phyloP scores from a whole-genome alignment of 2,113 vertebrate species.

The Ctenodactylus gundi region DNA sequence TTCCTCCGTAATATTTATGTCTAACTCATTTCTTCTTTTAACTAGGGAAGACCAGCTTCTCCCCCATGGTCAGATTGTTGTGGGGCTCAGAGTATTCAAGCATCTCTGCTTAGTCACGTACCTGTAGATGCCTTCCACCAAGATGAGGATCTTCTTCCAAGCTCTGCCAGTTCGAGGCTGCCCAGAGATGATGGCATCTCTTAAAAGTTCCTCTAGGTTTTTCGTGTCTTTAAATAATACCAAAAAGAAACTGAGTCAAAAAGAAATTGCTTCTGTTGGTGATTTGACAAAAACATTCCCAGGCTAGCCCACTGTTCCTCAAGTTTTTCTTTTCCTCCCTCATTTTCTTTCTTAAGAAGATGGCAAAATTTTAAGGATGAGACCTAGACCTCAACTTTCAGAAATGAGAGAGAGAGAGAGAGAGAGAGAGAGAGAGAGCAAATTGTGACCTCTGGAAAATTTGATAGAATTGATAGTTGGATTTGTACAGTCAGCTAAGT shows the following conservation, averaged over 20 bases:
- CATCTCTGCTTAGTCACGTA: conserved; percentile 69
- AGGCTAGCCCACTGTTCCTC: too few relatives aligned
- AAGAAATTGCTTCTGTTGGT: too few relatives aligned
- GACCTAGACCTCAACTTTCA: not conserved
- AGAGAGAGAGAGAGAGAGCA: not conserved
- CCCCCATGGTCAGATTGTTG: not conserved
- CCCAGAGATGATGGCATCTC: conserved; percentile 90
- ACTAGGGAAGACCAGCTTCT: not conserved
- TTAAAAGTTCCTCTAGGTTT: conserved; percentile 91
- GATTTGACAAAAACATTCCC: too few relatives aligned
- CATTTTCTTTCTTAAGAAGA: not conserved
- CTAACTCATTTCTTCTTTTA: not conserved
- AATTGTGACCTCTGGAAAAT: too few relatives aligned
- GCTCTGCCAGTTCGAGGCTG: conserved; percentile 92
- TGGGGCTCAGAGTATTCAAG: not conserved
- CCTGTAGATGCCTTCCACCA: conserved; percentile 97
- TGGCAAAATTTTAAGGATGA: not conserved
- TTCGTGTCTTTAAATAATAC: conserved; percentile 88
- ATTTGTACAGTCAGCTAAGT: not conserved
- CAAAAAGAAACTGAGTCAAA: conserved; percentile 40
- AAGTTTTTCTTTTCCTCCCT: rapidly evolving
- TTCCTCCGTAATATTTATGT: not conserved
- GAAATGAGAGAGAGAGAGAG: not conserved
- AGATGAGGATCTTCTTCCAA: conserved; percentile 96
- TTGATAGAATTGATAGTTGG: not conserved